phyloP scores from a whole-genome alignment of 2,888 invertebrate genomes.

The Clistopyga incitator region DNA sequence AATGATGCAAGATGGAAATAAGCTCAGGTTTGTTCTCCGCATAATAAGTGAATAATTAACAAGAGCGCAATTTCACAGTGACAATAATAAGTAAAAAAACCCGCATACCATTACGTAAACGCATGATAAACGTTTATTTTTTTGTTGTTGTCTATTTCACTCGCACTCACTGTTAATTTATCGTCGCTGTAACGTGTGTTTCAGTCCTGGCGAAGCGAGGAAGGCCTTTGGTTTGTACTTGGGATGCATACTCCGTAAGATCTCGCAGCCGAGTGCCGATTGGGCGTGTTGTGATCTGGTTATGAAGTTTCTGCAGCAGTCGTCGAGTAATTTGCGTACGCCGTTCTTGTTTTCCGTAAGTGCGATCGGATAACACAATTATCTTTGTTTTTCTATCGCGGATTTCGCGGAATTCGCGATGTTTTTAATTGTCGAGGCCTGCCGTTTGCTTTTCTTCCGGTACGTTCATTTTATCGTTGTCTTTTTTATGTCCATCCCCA shows the following conservation, averaged over 20 bases:
- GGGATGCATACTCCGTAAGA: slow-evolving; percentile 89
- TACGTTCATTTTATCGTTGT: slow-evolving; percentile 36
- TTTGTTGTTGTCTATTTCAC: background rate
- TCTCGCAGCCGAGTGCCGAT: slow-evolving; percentile 85
- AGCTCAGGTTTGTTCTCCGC: slow-evolving; percentile 87
- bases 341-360: slow-evolving; percentile 88
- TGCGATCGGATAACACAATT: slow-evolving; percentile 26
- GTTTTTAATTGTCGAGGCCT: background rate
- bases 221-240: slow-evolving; percentile 92
- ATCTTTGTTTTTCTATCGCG: background rate
- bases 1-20: slow-evolving; percentile 88
- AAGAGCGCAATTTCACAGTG: slow-evolving; percentile 8
- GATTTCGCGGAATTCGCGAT: background rate
- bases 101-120: background rate
- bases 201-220: slow-evolving; percentile 87
- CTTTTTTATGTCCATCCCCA: slow-evolving; percentile 78
- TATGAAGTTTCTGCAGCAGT: slow-evolving; percentile 91
- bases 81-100: slow-evolving; percentile 10
- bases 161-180: slow-evolving; percentile 4
- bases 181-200: slow-evolving; percentile 52
- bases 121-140: background rate
- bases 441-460: slow-evolving; percentile 12
- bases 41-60: slow-evolving; percentile 22
- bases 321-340: slow-evolving; percentile 89
- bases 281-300: slow-evolving; percentile 87